Conservation (phyloP, 2,797 vertebrate genomes). For the Myotis planiceps region DNA sequence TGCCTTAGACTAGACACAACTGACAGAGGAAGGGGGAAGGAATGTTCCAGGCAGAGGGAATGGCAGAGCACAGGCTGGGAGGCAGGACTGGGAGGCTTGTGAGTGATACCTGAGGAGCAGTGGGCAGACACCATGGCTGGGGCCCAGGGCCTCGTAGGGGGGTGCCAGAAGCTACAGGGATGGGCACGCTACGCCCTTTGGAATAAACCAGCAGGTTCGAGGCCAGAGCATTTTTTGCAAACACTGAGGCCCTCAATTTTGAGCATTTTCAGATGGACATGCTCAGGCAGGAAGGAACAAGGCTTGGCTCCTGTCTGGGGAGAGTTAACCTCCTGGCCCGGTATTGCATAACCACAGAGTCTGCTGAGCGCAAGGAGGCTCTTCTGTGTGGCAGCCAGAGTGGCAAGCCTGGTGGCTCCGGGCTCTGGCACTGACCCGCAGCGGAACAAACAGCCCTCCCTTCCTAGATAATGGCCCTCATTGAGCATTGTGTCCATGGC, state of each 20-base stretch:
- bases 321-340: slow-evolving; percentile 70
- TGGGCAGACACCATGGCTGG: fast-evolving
- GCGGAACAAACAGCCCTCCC: slow-evolving; percentile 78
- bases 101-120: fast-evolving
- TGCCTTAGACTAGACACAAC: not conserved
- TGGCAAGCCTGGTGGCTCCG: slow-evolving; percentile 77
- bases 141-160: not conserved
- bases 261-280: slow-evolving; percentile 65
- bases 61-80: not conserved
- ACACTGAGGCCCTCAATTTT: slow-evolving; percentile 38
- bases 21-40: not conserved
- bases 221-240: slow-evolving; percentile 12
- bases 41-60: not conserved
- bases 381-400: slow-evolving; percentile 75
- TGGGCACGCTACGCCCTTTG: not conserved
- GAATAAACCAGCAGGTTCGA: slow-evolving; percentile 19
- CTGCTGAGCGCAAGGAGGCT: slow-evolving; percentile 76
- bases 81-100: not conserved
- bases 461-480: slow-evolving; percentile 70
- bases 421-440: slow-evolving; percentile 75
- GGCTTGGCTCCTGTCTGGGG: not conserved
- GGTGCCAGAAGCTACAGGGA: not conserved
- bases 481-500: slow-evolving; percentile 82
- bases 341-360: slow-evolving; percentile 67
- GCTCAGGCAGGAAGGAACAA: slow-evolving; percentile 66